Evolutionary conservation across 1,140 invertebrate species (phyloP), one percentile per base, ranked within the genome.

Genomic region (Phymorhynchus buccinoides): DNA sequence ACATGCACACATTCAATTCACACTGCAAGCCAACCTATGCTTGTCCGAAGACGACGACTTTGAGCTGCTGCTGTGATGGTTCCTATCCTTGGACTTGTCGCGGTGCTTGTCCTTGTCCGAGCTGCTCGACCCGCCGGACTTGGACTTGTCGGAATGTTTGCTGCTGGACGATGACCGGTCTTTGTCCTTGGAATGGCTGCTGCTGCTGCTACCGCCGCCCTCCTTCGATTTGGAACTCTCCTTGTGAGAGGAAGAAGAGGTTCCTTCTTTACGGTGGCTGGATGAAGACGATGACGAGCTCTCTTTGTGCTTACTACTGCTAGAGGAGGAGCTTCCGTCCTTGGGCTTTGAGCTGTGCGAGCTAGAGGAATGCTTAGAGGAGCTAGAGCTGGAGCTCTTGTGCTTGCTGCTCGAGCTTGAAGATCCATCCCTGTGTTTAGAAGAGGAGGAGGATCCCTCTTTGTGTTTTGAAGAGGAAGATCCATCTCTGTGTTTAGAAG

Each of bases 171-270:
- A 84, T 37, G 82, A 84, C 14, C 52, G 44, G 27, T 95, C 94
- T 88, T 94, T 95, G 81, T 95, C 93, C 87, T n/a, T n/a, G n/a
- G n/a, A n/a, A n/a, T 94, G 95, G 77, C 94, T 92, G 77, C 89
- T 88, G 88, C 94, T 95, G 87, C 94, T 95, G 88, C 94, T 95
- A 2, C 85, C 86, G 39, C n/a, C n/a, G n/a, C n/a, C 84, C 85
- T 89, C 89, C 32, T 89, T 89, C 77, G 94, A 93, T 86, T 93
- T 88, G 6, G 84, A 84, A n/a, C 75, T 66, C 16, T 78, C 56
- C 30, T 78, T 30, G 39, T 78, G 44, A 1, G 86, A 85, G 27
- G 77, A 84, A 27, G 85, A 86, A 37, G 79, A 83, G 18, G 73
- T 78, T 18, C 86, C 87, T 75, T 86, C 88, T 41, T 81, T 88